Evolutionary conservation across 2,113 vertebrate genomes (phyloP).

Genomic region (Neofelis nebulosa): DNA sequence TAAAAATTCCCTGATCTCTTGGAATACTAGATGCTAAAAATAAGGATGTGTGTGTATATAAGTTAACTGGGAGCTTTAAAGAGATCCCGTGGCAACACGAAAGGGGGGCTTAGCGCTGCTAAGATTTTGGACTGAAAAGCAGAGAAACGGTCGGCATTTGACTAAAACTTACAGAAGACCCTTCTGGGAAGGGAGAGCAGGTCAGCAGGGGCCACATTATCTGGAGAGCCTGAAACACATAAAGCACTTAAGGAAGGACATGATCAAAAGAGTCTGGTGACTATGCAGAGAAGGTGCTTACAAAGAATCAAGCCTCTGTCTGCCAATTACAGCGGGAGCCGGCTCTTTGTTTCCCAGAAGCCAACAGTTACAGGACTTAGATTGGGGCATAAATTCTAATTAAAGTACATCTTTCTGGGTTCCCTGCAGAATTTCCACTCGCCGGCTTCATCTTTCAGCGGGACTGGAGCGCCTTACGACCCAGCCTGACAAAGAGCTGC

Average conservation of each 20-base stretch:
- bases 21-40: neutral
- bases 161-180: neutral
- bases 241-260: too few relatives aligned
- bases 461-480: too few relatives aligned
- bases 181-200: neutral
- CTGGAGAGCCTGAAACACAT: fast-evolving
- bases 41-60: neutral
- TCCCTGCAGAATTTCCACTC: neutral
- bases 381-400: neutral
- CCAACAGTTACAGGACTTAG: neutral
- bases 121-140: neutral
- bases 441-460: neutral
- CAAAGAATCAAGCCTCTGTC: neutral
- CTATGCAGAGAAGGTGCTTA: neutral
- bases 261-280: neutral
- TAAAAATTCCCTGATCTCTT: neutral
- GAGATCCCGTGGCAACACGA: neutral
- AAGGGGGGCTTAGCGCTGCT: neutral
- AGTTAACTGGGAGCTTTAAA: neutral
- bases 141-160: neutral
- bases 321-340: neutral
- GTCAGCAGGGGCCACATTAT: neutral
- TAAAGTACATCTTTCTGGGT: neutral
- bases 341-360: neutral
- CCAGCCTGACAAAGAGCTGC: neutral